Percentiles rank a stretch among this genome's conserved stretches.
Conservation (phyloP, 1,140 invertebrate genomes). For the Drosophila teissieri region DNA sequence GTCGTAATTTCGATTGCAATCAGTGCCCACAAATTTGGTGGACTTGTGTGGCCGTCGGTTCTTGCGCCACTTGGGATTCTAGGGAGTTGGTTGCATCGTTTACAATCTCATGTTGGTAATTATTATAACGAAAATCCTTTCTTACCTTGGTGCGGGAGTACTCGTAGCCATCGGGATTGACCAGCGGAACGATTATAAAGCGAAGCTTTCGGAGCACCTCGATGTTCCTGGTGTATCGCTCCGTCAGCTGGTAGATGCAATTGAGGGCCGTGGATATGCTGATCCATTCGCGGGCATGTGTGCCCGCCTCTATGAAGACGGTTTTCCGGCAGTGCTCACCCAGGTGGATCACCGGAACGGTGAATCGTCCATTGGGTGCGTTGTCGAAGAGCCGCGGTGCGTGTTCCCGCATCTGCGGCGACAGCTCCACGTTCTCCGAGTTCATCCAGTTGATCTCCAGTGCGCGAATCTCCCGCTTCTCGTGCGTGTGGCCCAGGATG, state of each 20-base stretch:
- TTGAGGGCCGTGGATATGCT: slow-evolving; percentile 87
- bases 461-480: slow-evolving; percentile 86
- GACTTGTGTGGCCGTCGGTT: slow-evolving; percentile 79
- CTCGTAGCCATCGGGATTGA: slow-evolving; percentile 86
- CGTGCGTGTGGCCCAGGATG: slow-evolving; percentile 86
- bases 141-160: slow-evolving; percentile 80
- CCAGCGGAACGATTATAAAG: slow-evolving; percentile 87
- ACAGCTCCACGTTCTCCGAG: slow-evolving; percentile 51
- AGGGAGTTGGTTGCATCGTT: background rate
- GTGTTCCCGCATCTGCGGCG: slow-evolving; percentile 35
- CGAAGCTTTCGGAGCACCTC: slow-evolving; percentile 86
- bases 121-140: background rate
- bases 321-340: slow-evolving; percentile 60
- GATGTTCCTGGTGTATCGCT: slow-evolving; percentile 81
- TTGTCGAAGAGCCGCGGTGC: slow-evolving; percentile 9
- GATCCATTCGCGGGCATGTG: slow-evolving; percentile 90
- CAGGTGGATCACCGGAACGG: slow-evolving; percentile 34
- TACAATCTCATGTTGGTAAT: too few species aligned
- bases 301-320: slow-evolving; percentile 86
- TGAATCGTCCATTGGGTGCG: slow-evolving; percentile 1
- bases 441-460: slow-evolving; percentile 86
- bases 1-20: slow-evolving; percentile 89
- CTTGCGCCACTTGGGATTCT: slow-evolving; percentile 86
- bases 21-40: slow-evolving; percentile 87
- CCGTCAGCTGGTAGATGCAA: slow-evolving; percentile 87